Evolutionary conservation across 2,113 vertebrate species (phyloP).

Genomic region (Cromileptes altivelis): DNA sequence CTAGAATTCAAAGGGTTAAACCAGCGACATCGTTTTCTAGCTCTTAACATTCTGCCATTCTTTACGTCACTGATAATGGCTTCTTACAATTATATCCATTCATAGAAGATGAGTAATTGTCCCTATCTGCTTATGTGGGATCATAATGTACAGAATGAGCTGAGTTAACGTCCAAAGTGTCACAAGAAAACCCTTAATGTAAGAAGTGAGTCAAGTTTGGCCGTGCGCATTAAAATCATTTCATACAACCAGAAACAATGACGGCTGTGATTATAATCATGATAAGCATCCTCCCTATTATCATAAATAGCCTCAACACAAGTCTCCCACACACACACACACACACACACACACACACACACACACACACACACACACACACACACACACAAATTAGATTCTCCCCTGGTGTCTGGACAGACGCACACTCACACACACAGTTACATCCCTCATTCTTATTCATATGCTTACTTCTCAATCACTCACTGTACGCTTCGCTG

Average conservation of each 20-base stretch:
- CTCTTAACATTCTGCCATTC: neutral
- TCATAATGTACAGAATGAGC: neutral
- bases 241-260: conserved; percentile 30
- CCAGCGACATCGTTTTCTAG: neutral
- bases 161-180: neutral
- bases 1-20: neutral
- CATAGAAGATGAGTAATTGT: conserved; percentile 19
- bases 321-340: neutral
- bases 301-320: conserved; percentile 52
- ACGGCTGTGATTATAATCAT: conserved; percentile 57
- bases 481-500: conserved; percentile 68
- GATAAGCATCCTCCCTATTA: conserved; percentile 53
- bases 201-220: neutral
- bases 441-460: conserved; percentile 72
- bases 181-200: neutral
- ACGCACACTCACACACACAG: neutral
- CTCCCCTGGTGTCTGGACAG: conserved; percentile 32
- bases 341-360: neutral
- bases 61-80: neutral
- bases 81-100: conserved; percentile 3
- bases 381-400: conserved; percentile 27
- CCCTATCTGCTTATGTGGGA: neutral
- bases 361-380: neutral
- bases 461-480: conserved; percentile 77
- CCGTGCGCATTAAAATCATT: neutral